Conservation (phyloP, 2,888 invertebrate genomes). For the Clistopyga incitator region DNA sequence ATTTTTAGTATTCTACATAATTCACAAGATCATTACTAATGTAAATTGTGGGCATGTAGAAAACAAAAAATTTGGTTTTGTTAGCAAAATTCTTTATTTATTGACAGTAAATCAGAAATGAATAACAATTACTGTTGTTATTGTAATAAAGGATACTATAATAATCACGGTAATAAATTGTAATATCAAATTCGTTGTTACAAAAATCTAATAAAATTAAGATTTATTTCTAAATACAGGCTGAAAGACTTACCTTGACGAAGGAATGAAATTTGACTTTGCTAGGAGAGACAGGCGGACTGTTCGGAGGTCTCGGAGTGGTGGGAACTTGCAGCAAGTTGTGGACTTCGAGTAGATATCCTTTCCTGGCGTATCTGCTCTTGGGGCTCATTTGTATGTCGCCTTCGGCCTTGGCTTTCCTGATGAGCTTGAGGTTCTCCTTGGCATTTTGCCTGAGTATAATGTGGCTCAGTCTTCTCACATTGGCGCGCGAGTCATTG, state of each 20-base stretch:
- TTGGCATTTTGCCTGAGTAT: constrained; percentile 78
- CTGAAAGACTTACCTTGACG: constrained; percentile 79
- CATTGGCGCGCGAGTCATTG: constrained; percentile 77
- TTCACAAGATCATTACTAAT: too few species aligned
- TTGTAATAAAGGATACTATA: too few species aligned
- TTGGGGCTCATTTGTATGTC: constrained; percentile 76
- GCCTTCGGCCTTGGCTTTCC: constrained; percentile 75
- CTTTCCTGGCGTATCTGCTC: constrained; percentile 77
- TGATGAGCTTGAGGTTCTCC: constrained; percentile 79
- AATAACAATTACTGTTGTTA: too few species aligned
- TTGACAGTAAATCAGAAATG: too few species aligned
- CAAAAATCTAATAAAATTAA: neutral
- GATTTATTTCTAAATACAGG: neutral
- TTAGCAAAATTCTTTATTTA: too few species aligned
- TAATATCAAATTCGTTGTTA: too few species aligned
- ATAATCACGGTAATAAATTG: too few species aligned
- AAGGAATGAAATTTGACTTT: constrained; percentile 84
- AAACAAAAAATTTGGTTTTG: too few species aligned
- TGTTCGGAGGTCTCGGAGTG: constrained; percentile 75
- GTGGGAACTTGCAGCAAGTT: constrained; percentile 76
- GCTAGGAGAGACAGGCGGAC: constrained; percentile 84
- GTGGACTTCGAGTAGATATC: constrained; percentile 79
- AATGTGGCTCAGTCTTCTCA: constrained; percentile 77
- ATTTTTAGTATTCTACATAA: neutral
- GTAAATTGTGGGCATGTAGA: too few species aligned